Evolutionary conservation across 1,140 invertebrate genomes (phyloP), one percentile per base, ranked within the genome.

Genomic region (Eriosoma lanigerum): DNA sequence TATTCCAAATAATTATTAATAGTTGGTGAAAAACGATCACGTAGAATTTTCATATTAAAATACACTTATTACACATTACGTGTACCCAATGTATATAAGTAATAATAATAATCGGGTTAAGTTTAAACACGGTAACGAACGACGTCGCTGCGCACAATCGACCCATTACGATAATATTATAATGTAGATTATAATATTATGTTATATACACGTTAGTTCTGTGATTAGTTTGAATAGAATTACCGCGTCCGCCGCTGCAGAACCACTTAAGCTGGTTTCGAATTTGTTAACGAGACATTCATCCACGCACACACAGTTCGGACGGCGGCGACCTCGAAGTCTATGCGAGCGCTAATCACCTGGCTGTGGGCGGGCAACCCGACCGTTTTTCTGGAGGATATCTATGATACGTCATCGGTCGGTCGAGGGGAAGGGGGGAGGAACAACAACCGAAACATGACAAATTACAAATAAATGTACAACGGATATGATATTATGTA

Each of bases 381-480:
- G 32, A 8, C 32, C 38, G 60, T 62, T 62, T 62, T 62, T 32
- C 24, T 15, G 60, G 9, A 26, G 60, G 60, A 62, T 62, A 62
- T 19, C 17, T n/a, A 46, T 0, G 12, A 12, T 44, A 6, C 13
- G n/a, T 66, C 38, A 15, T 15, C n/a, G 19, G 4, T 21, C 19
- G 10, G 24, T 50, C 68, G 26, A 29, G n/a, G n/a, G n/a, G n/a
- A n/a, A n/a, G n/a, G n/a, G n/a, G n/a, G n/a, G n/a, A n/a, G n/a
- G n/a, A n/a, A n/a, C n/a, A n/a, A n/a, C n/a, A n/a, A n/a, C n/a
- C n/a, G 48, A 52, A 72, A 72, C 68, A 72, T 50, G 68, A 50
- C 68, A 72, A 72, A 72, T 72, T 72, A 72, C 68, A 72, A 72
- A 72, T 50, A 72, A 72, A 72, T 52, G 24, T n/a, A 19, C 26